These are phyloP conservation scores for Yoshiicerus persimilis DNA, from an alignment of 1,140 invertebrate genomes.

Conservation along the genomic window DNA sequence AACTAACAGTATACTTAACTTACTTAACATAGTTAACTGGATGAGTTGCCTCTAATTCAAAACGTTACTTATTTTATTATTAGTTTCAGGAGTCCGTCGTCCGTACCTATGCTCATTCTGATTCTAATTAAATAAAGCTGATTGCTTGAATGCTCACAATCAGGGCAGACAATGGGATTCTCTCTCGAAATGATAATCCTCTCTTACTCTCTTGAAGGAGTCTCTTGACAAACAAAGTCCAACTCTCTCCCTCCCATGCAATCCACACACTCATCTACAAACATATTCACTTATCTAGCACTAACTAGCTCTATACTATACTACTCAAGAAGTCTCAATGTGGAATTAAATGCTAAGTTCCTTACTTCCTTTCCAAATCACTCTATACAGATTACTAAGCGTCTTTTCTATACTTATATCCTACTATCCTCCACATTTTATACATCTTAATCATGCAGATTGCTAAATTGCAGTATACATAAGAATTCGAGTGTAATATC, in stretches of 20 bases:
- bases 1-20: background rate
- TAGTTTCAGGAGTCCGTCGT: background rate
- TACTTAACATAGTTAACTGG: background rate
- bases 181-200: background rate
- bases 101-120: background rate
- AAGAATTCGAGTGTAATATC: background rate
- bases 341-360: background rate
- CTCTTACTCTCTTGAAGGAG: background rate
- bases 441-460: background rate
- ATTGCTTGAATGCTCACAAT: background rate
- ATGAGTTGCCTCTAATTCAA: background rate
- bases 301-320: background rate
- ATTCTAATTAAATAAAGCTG: background rate
- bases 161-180: background rate
- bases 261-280: background rate
- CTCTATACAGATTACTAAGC: background rate
- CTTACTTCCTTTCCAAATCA: background rate
- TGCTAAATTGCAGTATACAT: background rate
- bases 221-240: background rate
- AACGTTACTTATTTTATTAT: background rate
- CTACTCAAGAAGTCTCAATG: background rate
- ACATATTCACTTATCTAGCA: background rate
- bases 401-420: background rate
- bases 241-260: background rate
- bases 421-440: background rate